These are phyloP conservation scores for Orycteropus afer DNA, from an alignment of 2,113 vertebrate genomes.

Conservation along the genomic window DNA sequence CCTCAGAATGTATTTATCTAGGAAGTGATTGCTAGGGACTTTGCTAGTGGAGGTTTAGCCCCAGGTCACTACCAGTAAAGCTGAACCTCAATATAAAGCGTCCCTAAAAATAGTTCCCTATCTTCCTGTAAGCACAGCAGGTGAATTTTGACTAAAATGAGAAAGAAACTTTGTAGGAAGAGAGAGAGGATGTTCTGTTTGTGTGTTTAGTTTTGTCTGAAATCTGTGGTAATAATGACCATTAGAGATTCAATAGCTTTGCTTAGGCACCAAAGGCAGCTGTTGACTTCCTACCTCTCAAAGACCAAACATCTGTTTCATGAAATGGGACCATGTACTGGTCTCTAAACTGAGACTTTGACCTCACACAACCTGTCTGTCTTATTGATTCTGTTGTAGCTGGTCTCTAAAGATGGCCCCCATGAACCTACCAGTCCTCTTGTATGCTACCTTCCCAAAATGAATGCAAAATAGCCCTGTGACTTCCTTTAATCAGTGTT, in stretches of 20 bases:
- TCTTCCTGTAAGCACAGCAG: not conserved
- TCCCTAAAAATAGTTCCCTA: not conserved
- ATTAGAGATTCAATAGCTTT: not conserved
- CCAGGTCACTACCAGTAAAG: conserved; percentile 12
- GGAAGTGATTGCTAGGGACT: not conserved
- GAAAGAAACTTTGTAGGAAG: not conserved
- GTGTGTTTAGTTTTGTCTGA: not conserved
- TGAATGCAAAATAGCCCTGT: not conserved
- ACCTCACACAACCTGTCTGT: not conserved
- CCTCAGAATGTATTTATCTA: conserved; percentile 14
- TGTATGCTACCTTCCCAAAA: not conserved
- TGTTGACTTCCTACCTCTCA: not conserved
- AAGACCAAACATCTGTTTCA: not conserved
- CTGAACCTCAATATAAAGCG: not conserved
- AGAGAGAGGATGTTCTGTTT: not conserved
- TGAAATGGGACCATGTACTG: not conserved
- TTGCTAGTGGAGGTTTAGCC: conserved; percentile 27
- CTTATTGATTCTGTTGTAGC: not conserved
- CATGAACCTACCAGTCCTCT: not conserved
- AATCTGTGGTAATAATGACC: not conserved
- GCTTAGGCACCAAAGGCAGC: not conserved
- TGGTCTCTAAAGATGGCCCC: not conserved
- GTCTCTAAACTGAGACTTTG: not conserved
- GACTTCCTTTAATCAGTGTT: conserved; percentile 19
- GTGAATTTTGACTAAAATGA: conserved; percentile 42